Evolutionary conservation across 2,113 vertebrate genomes (phyloP), one percentile per base, ranked within the genome.

Genomic region (Cichladusa arquata): DNA sequence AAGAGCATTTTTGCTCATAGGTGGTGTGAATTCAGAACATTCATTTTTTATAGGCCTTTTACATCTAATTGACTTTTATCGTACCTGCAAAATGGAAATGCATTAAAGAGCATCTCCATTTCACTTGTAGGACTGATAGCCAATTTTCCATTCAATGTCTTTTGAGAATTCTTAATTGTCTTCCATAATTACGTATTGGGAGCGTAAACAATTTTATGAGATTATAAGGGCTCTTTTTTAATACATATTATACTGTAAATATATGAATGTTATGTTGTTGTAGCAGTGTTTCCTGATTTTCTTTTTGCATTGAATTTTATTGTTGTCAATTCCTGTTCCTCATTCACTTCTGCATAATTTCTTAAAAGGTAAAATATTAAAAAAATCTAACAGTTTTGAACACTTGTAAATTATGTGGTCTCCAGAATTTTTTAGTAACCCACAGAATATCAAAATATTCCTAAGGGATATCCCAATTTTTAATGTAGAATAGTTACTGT

Each of bases 31-130:
- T 91, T 42, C 89, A 95, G 38, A 85, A 22, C 29, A 22, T 44
- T 44, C 24, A 70, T 90, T 93, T 51, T 51, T 90, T 88, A 78
- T 62, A 64, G 47, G 78, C 60, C 54, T 95, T 94, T 96, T 78
- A 64, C 31, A 67, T 88, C 34, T 88, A 80, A 66, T 71, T 90
- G 71, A 42, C 79, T 95, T 88, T 64, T 90, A 86, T 58, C 60
- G 40, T 78, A 90, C 50, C 47, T 90, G 16, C 2, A 0, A 67
- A 94, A 93, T 93, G 67, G 60, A 90, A 86, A 86, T 26, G 23
- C 58, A 82, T 91, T 87, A 80, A 90, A 72, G 34, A 61, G 19
- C 33, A 44, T 86, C 34, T 91, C 48, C 38, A 51, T 88, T 92
- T 88, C 33, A 82, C 76, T 92, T 94, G 17, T 20, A 88, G 83